These are phyloP conservation scores for Saturnia pavonia DNA, from an alignment of 2,888 invertebrate species.

Conservation along the genomic window DNA sequence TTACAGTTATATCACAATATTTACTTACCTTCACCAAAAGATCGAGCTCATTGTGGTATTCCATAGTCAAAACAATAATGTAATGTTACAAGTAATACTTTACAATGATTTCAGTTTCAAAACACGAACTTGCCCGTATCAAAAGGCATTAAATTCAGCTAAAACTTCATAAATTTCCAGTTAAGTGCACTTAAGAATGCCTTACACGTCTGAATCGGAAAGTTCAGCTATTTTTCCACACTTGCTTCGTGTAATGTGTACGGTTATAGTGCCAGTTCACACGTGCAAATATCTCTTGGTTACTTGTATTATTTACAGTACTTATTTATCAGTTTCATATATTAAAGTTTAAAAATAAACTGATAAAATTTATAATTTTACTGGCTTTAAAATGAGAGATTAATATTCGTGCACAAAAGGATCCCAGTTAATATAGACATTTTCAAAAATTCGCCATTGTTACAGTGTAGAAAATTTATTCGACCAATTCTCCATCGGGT, in stretches of 20 bases:
- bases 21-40: neutral
- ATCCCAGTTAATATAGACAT: neutral
- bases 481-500: too few relatives aligned
- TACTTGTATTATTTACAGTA: neutral
- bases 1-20: neutral
- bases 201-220: constrained; percentile 24
- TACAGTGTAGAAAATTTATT: neutral
- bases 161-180: constrained; percentile 24
- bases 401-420: neutral
- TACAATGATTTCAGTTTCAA: constrained; percentile 7
- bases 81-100: neutral
- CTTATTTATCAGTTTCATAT: neutral
- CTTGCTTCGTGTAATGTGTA: constrained; percentile 20
- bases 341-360: neutral
- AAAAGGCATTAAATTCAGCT: constrained; percentile 17
- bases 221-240: constrained; percentile 27
- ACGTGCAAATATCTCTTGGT: neutral
- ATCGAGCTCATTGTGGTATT: neutral
- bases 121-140: constrained; percentile 13
- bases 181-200: constrained; percentile 25
- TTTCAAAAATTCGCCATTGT: neutral
- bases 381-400: neutral
- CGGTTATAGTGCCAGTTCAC: constrained; percentile 7
- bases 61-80: neutral
- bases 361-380: neutral